A percentile compares a stretch with the other conserved stretches of the same genome.
Conservation (phyloP, 2,888 invertebrate genomes). For the Eulithis prunata region DNA sequence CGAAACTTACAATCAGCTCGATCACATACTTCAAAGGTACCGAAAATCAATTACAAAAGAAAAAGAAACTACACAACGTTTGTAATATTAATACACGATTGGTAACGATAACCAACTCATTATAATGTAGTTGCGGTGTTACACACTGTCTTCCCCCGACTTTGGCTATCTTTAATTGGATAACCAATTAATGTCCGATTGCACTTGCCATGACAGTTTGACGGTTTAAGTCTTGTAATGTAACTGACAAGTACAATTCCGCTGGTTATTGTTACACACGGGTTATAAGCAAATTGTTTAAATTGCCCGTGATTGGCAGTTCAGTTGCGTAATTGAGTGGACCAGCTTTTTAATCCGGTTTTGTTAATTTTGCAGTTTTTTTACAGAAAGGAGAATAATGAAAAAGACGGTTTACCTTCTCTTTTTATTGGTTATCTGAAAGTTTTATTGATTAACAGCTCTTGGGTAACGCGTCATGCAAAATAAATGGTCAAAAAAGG, state of each 20-base stretch:
- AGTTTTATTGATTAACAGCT: too few species aligned
- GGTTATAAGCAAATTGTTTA: slow-evolving; percentile 27
- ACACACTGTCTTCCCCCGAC: not conserved
- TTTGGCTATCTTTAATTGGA: slow-evolving; percentile 37
- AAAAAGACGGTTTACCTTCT: not conserved
- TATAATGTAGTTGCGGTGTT: too few species aligned
- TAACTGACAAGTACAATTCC: slow-evolving; percentile 39
- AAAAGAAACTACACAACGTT: not conserved
- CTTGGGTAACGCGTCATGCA: too few species aligned
- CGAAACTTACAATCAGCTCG: too few species aligned
- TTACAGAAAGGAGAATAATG: not conserved
- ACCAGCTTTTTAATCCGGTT: slow-evolving; percentile 20
- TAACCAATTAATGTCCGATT: slow-evolving; percentile 44
- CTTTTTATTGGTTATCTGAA: not conserved
- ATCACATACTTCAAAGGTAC: too few species aligned
- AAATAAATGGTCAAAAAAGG: too few species aligned
- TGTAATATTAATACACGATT: not conserved
- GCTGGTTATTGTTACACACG: slow-evolving; percentile 28
- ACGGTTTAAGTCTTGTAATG: slow-evolving; percentile 34
- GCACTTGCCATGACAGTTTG: slow-evolving; percentile 41
- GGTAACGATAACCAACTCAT: too few species aligned
- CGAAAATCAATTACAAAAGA: too few species aligned
- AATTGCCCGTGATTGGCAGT: slow-evolving; percentile 32
- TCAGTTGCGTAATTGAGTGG: slow-evolving; percentile 19
- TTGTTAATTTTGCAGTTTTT: slow-evolving; percentile 7